phyloP scores from a whole-genome alignment of 2,797 vertebrate genomes.

The Sebastes oblongus region DNA sequence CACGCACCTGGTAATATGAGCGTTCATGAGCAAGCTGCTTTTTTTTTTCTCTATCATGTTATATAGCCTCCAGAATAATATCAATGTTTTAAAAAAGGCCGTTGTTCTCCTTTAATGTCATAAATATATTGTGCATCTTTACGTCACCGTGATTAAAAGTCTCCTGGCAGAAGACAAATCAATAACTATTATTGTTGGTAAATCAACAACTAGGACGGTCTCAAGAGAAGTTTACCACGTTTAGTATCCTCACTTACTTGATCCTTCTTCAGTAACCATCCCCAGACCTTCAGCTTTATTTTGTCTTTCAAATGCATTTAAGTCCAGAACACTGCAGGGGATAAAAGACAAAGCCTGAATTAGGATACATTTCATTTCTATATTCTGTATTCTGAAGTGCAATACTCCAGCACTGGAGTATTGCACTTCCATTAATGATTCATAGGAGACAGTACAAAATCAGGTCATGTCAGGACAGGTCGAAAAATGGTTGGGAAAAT shows the following conservation, averaged over 20 bases:
- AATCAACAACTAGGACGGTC: not conserved
- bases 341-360: constrained; percentile 19
- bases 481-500: not conserved
- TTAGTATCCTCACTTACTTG: constrained; percentile 87
- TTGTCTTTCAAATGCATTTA: constrained; percentile 99
- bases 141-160: not conserved
- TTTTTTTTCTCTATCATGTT: too few species aligned
- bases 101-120: not conserved
- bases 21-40: too few species aligned
- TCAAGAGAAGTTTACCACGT: constrained; percentile 15
- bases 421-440: not conserved
- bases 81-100: too few species aligned
- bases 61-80: too few species aligned
- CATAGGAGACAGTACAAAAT: not conserved
- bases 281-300: constrained; percentile 99
- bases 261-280: constrained; percentile 99
- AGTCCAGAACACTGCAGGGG: constrained; percentile 90
- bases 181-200: not conserved
- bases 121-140: constrained; percentile 1
- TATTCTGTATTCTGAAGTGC: not conserved
- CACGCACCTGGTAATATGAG: not conserved
- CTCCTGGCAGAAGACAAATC: not conserved
- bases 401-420: not conserved
- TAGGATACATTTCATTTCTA: not conserved
- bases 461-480: not conserved